These are phyloP conservation scores for Drosophila vallismaia DNA, from an alignment of 2,888 invertebrate genomes.

Conservation along the genomic window DNA sequence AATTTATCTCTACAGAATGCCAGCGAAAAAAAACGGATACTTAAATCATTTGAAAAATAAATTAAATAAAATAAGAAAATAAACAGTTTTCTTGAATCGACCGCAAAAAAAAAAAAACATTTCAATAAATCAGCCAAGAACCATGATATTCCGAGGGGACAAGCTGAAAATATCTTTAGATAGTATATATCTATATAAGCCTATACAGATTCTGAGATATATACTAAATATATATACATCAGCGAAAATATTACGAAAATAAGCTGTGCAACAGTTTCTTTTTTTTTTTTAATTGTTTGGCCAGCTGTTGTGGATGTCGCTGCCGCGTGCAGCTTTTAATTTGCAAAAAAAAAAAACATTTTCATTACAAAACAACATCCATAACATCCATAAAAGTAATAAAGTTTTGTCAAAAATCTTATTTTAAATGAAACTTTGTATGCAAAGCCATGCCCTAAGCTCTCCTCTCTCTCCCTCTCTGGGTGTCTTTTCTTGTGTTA, in stretches of 20 bases:
- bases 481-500: slow-evolving; percentile 3
- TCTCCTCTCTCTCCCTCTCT: not conserved
- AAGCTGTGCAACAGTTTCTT: slow-evolving; percentile 2
- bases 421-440: slow-evolving; percentile 3
- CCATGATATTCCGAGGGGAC: slow-evolving; percentile 25
- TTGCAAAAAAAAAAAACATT: not conserved
- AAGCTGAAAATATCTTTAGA: slow-evolving; percentile 35
- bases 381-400: not conserved
- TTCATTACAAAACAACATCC: not conserved
- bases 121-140: slow-evolving; percentile 46
- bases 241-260: slow-evolving; percentile 20
- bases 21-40: slow-evolving; percentile 24
- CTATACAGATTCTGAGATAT: slow-evolving; percentile 10
- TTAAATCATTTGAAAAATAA: slow-evolving; percentile 54
- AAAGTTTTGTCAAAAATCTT: not conserved
- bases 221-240: slow-evolving; percentile 1
- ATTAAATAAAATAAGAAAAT: slow-evolving; percentile 70
- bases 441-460: not conserved
- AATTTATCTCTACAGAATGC: not conserved
- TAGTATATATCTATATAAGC: slow-evolving; percentile 34
- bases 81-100: slow-evolving; percentile 14
- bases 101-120: slow-evolving; percentile 41
- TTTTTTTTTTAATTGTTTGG: slow-evolving; percentile 14
- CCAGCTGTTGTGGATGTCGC: slow-evolving; percentile 21
- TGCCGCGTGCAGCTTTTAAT: not conserved